Percentiles rank a stretch among this genome's conserved stretches.
Conservation (phyloP, 1,140 invertebrate genomes). For the Gonatopus flavifemur region DNA sequence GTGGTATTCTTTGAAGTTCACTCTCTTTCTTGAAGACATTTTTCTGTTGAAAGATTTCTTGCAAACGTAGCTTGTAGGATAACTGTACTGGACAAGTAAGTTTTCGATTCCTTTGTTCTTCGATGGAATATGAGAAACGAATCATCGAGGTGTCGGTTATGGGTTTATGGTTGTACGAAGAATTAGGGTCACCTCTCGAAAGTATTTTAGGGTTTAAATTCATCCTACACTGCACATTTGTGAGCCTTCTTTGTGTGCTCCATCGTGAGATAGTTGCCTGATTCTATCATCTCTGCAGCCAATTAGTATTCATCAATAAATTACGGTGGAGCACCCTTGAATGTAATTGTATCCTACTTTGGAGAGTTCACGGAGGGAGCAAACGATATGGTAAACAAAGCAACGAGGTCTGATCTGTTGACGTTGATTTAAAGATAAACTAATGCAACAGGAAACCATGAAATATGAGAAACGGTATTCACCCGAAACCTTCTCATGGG, state of each 20-base stretch:
- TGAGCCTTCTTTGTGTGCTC: conserved; percentile 12
- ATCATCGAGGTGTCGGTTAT: no score
- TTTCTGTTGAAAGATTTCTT: no score
- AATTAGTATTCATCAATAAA: conserved; percentile 47
- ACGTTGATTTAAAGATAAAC: conserved; percentile 48
- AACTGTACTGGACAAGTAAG: no score
- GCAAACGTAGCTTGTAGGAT: no score
- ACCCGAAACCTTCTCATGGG: conserved; percentile 22
- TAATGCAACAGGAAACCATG: conserved; percentile 45
- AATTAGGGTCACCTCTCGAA: no score
- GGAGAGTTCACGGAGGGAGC: not conserved
- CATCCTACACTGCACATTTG: not conserved
- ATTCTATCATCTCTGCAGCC: conserved; percentile 45
- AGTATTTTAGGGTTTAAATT: not conserved
- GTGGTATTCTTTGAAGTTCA: not conserved
- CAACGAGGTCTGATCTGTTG: conserved; percentile 15
- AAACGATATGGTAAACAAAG: conserved; percentile 13
- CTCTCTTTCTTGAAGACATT: conserved; percentile 9
- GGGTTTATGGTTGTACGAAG: no score
- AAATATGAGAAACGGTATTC: conserved; percentile 10
- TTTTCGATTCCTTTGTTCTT: no score
- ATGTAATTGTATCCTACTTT: conserved; percentile 1
- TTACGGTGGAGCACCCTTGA: no score
- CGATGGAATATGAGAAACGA: no score
- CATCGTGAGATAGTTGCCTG: conserved; percentile 37